Evolutionary conservation across 2,797 vertebrate genomes (phyloP).

Genomic region (Myripristis jacobus): DNA sequence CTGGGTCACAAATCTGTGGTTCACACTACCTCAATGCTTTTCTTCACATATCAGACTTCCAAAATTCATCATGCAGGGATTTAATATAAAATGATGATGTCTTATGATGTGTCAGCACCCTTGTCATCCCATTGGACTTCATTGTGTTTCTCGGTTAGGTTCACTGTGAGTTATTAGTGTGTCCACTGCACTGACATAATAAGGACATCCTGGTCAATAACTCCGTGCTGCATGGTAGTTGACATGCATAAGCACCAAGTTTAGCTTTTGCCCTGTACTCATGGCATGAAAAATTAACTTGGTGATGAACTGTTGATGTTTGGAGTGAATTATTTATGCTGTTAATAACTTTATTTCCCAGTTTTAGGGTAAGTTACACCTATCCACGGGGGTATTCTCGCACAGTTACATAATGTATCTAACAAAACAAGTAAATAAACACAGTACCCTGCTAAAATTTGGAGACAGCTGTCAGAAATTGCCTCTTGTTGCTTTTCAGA

Average conservation of each 20-base stretch:
- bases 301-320: background rate
- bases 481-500: no score
- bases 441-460: no score
- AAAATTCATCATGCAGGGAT: background rate
- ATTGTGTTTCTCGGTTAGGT: slow-evolving; percentile 72
- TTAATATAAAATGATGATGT: slow-evolving; percentile 20
- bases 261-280: slow-evolving; percentile 8
- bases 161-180: slow-evolving; percentile 75
- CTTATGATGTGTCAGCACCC: slow-evolving; percentile 44
- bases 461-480: no score
- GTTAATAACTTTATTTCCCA: background rate
- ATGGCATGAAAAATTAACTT: slow-evolving; percentile 1
- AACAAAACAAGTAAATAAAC: no score
- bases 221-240: slow-evolving; percentile 43
- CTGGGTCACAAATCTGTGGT: slow-evolving; percentile 6
- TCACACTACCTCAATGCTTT: slow-evolving; percentile 13
- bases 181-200: slow-evolving; percentile 76
- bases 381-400: no score
- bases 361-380: no score
- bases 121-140: slow-evolving; percentile 75
- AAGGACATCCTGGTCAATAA: slow-evolving; percentile 77
- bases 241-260: slow-evolving; percentile 7
- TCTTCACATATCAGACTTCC: slow-evolving; percentile 7
- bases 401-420: no score
- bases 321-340: background rate